A percentile compares a stretch with the other conserved stretches of the same genome.
phyloP scores from a whole-genome alignment of 2,888 invertebrate species.

The Eugnorisma glareosa region DNA sequence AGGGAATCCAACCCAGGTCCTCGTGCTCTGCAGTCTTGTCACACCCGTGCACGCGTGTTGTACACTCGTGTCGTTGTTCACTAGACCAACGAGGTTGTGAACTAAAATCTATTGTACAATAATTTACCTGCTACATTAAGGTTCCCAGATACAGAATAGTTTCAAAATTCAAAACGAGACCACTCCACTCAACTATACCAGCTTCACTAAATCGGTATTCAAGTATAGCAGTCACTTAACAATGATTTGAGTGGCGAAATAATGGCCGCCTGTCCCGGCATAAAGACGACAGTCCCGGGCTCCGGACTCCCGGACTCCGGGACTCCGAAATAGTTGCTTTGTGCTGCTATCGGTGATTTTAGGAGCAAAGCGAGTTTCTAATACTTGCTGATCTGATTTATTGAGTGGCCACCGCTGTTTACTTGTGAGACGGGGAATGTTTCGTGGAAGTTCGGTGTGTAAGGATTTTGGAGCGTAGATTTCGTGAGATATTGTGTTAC shows the following conservation, averaged over 20 bases:
- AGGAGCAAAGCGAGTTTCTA: slow-evolving; percentile 50
- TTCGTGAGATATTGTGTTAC: background rate
- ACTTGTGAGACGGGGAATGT: slow-evolving; percentile 41
- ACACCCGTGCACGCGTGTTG: too few relatives aligned
- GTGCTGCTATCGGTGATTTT: slow-evolving; percentile 44
- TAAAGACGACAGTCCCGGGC: slow-evolving; percentile 44
- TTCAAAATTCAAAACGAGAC: slow-evolving; percentile 2
- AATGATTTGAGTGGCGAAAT: slow-evolving; percentile 57
- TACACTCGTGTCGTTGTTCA: too few relatives aligned
- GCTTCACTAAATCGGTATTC: slow-evolving; percentile 34
- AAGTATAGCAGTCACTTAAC: slow-evolving; percentile 43
- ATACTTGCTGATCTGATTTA: slow-evolving; percentile 59
- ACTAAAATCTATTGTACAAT: background rate
- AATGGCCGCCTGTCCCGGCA: slow-evolving; percentile 52
- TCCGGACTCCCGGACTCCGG: background rate
- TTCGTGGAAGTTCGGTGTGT: slow-evolving; percentile 12
- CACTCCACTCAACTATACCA: slow-evolving; percentile 6
- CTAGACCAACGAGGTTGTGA: background rate
- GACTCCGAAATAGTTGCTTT: slow-evolving; percentile 61
- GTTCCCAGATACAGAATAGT: slow-evolving; percentile 15
- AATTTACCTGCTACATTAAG: background rate
- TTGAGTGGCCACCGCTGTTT: slow-evolving; percentile 48
- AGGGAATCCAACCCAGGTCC: background rate
- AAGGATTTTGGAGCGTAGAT: background rate
- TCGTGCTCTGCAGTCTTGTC: background rate